Evolutionary conservation across 2,797 vertebrate genomes (phyloP).

Genomic region (Halcyon badia): DNA sequence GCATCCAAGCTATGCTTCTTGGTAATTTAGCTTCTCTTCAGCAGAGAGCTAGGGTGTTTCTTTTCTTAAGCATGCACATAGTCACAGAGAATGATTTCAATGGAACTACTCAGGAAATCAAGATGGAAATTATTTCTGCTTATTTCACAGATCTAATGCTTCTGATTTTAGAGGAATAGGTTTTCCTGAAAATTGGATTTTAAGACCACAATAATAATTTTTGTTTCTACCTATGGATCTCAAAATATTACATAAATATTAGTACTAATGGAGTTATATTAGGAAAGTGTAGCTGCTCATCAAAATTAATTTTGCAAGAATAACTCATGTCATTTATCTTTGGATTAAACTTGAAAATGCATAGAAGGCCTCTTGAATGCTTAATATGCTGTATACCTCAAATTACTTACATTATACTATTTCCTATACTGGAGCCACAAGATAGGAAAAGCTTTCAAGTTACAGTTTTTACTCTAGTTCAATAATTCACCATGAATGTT

Average conservation of each 20-base stretch:
- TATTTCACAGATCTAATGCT: conserved; percentile 19
- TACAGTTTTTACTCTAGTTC: not conserved
- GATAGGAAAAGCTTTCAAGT: not conserved
- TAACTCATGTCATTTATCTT: not conserved
- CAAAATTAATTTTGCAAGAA: not conserved
- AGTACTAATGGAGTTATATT: not conserved
- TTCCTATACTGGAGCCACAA: not conserved
- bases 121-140: conserved; percentile 6
- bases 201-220: not conserved
- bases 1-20: not conserved
- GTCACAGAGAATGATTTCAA: conserved; percentile 15
- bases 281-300: not conserved
- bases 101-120: not conserved
- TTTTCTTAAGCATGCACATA: not conserved
- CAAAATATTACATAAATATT: not conserved
- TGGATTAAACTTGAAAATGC: not conserved
- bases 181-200: conserved; percentile 33
- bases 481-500: not conserved
- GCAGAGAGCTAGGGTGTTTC: not conserved
- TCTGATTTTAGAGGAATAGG: not conserved
- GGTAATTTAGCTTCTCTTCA: conserved; percentile 43
- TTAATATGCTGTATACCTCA: not conserved
- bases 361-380: not conserved
- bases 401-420: not conserved
- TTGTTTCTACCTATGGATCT: not conserved